Conservation (phyloP, 2,113 vertebrate genomes). For the Australoheros scitulus region DNA sequence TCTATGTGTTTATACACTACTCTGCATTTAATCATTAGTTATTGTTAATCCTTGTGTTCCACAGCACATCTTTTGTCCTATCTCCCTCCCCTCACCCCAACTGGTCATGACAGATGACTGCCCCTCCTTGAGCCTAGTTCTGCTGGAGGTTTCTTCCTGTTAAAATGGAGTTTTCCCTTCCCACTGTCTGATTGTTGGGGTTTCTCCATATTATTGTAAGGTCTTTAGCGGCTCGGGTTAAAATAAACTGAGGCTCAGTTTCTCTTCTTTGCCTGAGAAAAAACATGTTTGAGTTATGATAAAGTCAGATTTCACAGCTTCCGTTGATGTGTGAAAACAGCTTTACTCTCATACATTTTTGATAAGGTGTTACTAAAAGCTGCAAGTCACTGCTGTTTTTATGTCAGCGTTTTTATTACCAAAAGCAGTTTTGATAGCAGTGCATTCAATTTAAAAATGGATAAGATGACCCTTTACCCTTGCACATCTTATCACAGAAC, state of each 20-base stretch:
- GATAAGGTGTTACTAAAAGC: background rate
- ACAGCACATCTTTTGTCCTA: too few species aligned
- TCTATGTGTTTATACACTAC: too few species aligned
- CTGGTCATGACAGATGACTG: too few species aligned
- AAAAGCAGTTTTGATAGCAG: slow-evolving; percentile 8
- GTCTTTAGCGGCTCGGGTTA: background rate
- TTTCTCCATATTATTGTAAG: too few species aligned
- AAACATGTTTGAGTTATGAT: background rate
- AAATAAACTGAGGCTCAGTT: background rate
- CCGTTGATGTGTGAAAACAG: background rate
- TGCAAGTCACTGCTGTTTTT: background rate
- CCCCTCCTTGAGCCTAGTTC: too few species aligned
- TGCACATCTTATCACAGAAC: slow-evolving; percentile 76
- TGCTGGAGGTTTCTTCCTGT: too few species aligned
- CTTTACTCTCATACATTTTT: background rate
- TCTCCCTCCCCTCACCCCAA: too few species aligned
- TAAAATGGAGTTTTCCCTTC: too few species aligned
- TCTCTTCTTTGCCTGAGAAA: background rate
- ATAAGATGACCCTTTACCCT: slow-evolving; percentile 13
- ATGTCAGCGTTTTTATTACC: background rate
- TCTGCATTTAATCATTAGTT: too few species aligned
- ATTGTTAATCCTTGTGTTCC: too few species aligned
- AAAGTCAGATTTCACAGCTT: background rate
- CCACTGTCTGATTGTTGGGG: too few species aligned
- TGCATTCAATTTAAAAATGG: background rate